These are phyloP conservation scores for Melanargia galathea DNA, from an alignment of 2,888 invertebrate species.

Conservation along the genomic window DNA sequence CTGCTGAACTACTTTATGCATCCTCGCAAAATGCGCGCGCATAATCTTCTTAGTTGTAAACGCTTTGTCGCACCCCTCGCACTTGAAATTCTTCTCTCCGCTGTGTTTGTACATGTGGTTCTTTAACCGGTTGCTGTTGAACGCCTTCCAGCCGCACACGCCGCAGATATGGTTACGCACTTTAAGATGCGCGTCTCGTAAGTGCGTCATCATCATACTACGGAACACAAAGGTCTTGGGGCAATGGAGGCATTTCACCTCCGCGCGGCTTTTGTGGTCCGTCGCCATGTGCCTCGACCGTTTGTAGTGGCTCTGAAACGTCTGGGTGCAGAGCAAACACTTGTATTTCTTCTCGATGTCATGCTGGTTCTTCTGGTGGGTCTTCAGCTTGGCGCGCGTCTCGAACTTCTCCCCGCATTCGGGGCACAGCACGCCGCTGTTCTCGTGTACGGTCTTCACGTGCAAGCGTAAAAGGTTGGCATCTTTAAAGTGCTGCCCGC, in stretches of 20 bases:
- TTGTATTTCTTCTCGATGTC: slow-evolving; percentile 75
- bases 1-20: slow-evolving; percentile 59
- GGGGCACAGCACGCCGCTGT: slow-evolving; percentile 61
- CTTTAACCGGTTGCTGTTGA: slow-evolving; percentile 75
- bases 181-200: slow-evolving; percentile 69
- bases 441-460: slow-evolving; percentile 67
- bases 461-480: slow-evolving; percentile 59
- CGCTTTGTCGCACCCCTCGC: slow-evolving; percentile 69
- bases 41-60: slow-evolving; percentile 75
- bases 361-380: slow-evolving; percentile 72
- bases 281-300: slow-evolving; percentile 70
- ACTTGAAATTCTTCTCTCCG: slow-evolving; percentile 75
- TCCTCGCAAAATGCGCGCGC: slow-evolving; percentile 68
- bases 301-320: slow-evolving; percentile 69
- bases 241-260: slow-evolving; percentile 72
- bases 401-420: slow-evolving; percentile 76
- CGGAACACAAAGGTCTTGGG: slow-evolving; percentile 73
- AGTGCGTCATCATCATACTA: slow-evolving; percentile 76
- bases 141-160: slow-evolving; percentile 72
- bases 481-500: slow-evolving; percentile 74
- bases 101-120: slow-evolving; percentile 77
- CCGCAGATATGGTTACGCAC: slow-evolving; percentile 68
- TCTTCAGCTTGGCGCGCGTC: slow-evolving; percentile 72
- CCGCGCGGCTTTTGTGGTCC: slow-evolving; percentile 67
- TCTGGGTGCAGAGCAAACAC: slow-evolving; percentile 71